These are phyloP conservation scores for Chauna torquata DNA, from an alignment of 2,113 vertebrate species.

Conservation along the genomic window DNA sequence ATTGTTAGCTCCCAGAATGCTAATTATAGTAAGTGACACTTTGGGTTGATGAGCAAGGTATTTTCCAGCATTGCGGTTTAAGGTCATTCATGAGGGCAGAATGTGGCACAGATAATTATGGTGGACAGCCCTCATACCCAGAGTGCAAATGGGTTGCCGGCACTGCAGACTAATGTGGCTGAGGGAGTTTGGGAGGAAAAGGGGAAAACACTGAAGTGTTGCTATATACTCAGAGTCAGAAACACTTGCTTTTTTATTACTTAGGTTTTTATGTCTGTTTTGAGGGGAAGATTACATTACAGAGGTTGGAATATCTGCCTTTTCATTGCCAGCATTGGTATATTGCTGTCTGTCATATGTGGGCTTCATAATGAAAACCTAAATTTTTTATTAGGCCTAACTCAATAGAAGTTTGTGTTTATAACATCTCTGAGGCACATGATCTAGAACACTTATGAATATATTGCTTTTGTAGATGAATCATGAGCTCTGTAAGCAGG, in stretches of 20 bases:
- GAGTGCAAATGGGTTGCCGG: background rate
- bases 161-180: background rate
- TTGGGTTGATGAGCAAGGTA: slow-evolving; percentile 5
- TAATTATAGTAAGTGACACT: slow-evolving; percentile 53
- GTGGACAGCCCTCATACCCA: background rate
- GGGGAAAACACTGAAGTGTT: background rate
- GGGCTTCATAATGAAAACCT: background rate
- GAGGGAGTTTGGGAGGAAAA: background rate
- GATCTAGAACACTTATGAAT: background rate
- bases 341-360: background rate
- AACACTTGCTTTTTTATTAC: background rate
- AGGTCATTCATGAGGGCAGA: slow-evolving; percentile 9
- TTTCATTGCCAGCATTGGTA: background rate
- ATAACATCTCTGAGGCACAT: background rate
- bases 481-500: background rate
- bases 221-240: background rate
- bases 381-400: background rate
- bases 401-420: background rate
- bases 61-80: slow-evolving; percentile 37
- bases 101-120: background rate
- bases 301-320: background rate
- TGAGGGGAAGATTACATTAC: background rate
- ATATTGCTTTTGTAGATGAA: background rate
- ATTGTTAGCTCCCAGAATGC: slow-evolving; percentile 1
- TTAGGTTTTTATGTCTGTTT: background rate